Conservation (phyloP, 1,140 invertebrate species). For the Hypsibius dujardini region DNA sequence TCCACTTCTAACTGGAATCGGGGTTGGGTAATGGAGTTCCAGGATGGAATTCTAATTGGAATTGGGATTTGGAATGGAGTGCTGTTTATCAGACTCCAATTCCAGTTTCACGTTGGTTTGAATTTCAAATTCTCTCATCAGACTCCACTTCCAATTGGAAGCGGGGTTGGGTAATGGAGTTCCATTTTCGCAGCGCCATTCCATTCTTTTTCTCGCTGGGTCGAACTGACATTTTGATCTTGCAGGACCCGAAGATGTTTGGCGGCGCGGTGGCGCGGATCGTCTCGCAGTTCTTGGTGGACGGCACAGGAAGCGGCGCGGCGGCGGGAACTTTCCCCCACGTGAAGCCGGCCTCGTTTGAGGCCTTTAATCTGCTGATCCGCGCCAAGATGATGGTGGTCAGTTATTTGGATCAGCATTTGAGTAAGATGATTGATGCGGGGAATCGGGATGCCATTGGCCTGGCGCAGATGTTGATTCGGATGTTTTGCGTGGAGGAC, state of each 20-base stretch:
- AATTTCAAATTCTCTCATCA: too few species aligned
- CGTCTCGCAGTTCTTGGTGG: constrained; percentile 25
- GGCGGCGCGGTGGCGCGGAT: constrained; percentile 32
- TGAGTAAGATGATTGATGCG: constrained; percentile 1
- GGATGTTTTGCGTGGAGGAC: constrained; percentile 11
- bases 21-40: too few species aligned
- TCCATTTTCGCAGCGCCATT: too few species aligned
- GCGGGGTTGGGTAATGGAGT: too few species aligned
- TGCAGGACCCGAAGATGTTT: constrained; percentile 29
- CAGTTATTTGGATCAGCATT: not conserved
- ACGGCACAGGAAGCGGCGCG: not conserved
- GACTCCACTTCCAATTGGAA: too few species aligned
- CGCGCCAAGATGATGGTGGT: not conserved
- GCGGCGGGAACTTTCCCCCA: not conserved
- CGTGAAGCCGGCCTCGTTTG: not conserved
- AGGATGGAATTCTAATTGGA: too few species aligned
- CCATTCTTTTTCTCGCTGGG: too few species aligned
- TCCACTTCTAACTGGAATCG: too few species aligned
- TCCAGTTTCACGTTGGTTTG: too few species aligned
- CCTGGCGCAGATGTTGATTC: constrained; percentile 4
- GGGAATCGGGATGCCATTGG: not conserved
- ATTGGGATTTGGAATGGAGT: too few species aligned
- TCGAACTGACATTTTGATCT: too few species aligned
- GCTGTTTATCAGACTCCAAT: too few species aligned
- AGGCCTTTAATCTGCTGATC: not conserved